These are phyloP conservation scores for Calypte anna DNA, from an alignment of 2,113 vertebrate genomes.

Conservation along the genomic window DNA sequence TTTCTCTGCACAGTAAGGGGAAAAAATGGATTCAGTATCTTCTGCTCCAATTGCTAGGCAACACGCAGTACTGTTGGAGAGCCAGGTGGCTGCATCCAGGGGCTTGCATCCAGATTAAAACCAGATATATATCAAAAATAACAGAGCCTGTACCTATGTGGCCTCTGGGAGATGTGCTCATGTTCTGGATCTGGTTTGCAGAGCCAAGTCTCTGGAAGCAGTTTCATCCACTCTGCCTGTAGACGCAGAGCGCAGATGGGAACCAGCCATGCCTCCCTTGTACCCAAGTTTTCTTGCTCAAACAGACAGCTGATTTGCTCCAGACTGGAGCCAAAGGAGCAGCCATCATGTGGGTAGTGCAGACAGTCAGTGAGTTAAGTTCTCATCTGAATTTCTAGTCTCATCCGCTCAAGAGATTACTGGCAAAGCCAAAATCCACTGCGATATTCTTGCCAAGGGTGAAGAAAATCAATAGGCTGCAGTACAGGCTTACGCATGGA, in stretches of 20 bases:
- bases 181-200: not conserved
- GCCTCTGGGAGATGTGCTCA: slow-evolving; percentile 10
- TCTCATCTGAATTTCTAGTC: slow-evolving; percentile 38
- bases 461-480: slow-evolving; percentile 52
- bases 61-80: not conserved
- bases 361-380: slow-evolving; percentile 4
- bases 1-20: not conserved
- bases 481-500: slow-evolving; percentile 30
- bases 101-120: slow-evolving; percentile 49
- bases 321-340: slow-evolving; percentile 3
- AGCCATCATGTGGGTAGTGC: slow-evolving; percentile 12
- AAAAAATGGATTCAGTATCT: slow-evolving; percentile 7
- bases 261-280: not conserved
- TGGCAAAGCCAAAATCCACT: slow-evolving; percentile 45
- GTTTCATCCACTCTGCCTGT: not conserved
- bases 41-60: not conserved
- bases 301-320: slow-evolving; percentile 10
- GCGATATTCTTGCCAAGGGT: slow-evolving; percentile 44
- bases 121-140: slow-evolving; percentile 38
- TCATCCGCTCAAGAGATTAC: slow-evolving; percentile 51
- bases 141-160: slow-evolving; percentile 20
- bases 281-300: not conserved
- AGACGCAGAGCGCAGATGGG: not conserved
- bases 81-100: slow-evolving; percentile 18
- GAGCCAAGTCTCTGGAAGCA: slow-evolving; percentile 33